Conservation (phyloP, 2,797 vertebrate species). For the Anguilla marmorata region DNA sequence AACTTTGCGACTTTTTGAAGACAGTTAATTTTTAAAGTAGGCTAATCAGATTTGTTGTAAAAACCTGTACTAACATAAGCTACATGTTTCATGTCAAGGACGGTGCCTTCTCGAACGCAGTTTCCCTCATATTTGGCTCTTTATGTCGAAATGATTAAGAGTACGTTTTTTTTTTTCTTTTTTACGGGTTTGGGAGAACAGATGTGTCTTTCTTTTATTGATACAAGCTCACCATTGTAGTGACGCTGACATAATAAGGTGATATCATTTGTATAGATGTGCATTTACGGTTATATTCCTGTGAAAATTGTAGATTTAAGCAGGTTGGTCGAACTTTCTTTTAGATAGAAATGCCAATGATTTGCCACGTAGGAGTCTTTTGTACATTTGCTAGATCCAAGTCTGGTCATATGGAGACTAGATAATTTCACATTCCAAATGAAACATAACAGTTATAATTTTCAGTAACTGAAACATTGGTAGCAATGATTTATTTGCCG, state of each 20-base stretch:
- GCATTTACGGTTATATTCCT: not conserved
- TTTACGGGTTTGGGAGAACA: not conserved
- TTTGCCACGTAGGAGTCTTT: not conserved
- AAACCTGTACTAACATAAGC: not conserved
- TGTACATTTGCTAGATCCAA: not conserved
- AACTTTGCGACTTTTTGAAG: not conserved
- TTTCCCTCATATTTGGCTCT: not conserved
- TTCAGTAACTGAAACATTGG: not conserved
- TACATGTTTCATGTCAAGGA: not conserved
- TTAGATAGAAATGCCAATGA: not conserved
- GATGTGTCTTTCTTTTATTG: not conserved
- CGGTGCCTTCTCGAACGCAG: not conserved
- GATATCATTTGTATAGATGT: not conserved
- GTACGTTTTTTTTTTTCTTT: not conserved
- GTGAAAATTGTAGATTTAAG: not conserved
- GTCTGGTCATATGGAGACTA: not conserved
- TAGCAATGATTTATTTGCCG: not conserved
- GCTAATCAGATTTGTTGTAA: not conserved
- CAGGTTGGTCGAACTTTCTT: not conserved
- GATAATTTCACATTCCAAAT: not conserved
- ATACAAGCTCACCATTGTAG: not conserved
- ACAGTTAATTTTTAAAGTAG: not conserved
- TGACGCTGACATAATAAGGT: slow-evolving; percentile 1
- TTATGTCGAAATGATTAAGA: not conserved
- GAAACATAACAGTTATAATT: not conserved